Conservation (phyloP, 2,797 vertebrate species). For the Peromyscus melanophrys region DNA sequence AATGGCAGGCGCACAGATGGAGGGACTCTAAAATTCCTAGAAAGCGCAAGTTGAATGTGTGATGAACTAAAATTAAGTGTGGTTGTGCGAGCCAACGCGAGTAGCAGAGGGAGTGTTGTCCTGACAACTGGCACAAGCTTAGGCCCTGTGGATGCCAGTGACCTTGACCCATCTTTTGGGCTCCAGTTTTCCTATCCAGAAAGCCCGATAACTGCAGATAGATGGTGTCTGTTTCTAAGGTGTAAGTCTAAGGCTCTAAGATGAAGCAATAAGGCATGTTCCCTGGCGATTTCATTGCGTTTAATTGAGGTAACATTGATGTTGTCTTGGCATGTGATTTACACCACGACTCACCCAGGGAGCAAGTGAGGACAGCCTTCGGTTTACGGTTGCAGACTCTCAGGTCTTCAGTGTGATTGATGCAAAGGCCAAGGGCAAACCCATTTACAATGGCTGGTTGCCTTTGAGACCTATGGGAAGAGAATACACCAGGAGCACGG, state of each 20-base stretch:
- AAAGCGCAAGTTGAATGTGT: constrained; percentile 83
- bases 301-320: constrained; percentile 74
- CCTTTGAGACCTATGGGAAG: background rate
- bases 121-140: background rate
- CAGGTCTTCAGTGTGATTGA: constrained; percentile 19
- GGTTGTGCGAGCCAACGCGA: constrained; percentile 31
- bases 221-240: background rate
- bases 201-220: background rate
- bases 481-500: background rate
- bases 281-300: constrained; percentile 72
- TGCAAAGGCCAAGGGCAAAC: constrained; percentile 36
- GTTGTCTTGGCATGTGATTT: constrained; percentile 10
- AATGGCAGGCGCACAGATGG: constrained; percentile 79
- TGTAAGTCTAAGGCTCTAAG: background rate
- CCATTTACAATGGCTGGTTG: background rate
- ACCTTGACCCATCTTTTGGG: constrained; percentile 12
- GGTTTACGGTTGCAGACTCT: background rate
- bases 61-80: constrained; percentile 87
- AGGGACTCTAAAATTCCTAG: constrained; percentile 83
- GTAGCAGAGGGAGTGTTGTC: background rate
- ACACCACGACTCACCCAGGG: background rate
- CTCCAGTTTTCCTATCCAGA: rapidly evolving
- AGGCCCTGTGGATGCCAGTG: background rate
- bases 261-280: constrained; percentile 60
- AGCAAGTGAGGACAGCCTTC: background rate